Evolutionary conservation across 2,797 vertebrate genomes (phyloP), one percentile per base, ranked within the genome.

Genomic region (Pagetopsis macropterus): DNA sequence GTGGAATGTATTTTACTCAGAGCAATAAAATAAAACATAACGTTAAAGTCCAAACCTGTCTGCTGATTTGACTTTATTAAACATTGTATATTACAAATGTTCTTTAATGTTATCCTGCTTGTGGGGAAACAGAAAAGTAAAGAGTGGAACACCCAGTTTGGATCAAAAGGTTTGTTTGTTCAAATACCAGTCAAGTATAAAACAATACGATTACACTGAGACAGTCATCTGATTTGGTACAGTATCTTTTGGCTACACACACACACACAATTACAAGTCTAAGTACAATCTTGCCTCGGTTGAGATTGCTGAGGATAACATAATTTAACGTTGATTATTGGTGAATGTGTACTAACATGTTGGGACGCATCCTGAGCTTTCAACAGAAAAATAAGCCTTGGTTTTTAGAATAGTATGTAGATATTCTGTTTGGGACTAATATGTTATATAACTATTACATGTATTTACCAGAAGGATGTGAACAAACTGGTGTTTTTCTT

Each of bases 1-100:
- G 82, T 92, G 63, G 90, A 75, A 85, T 89, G 84, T 89, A 86
- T 92, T 92, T 84, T 85, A 89, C 86, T 76, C 81, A 60, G 83
- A 93, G 87, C 86, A 89, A 84, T 87, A 87, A 84, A 94, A 92
- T 93, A 92, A 93, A 94, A 84, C 63, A 58, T 82, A 66, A 89
- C 62, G 60, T 17, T 59, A 60, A 84, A 72, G 46, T 77, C 48
- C 64, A 58, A 19, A 46, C 44, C 1, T 52, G 27, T 54, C 60
- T 65, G n/a, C 9, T 61, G 16, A 50, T 70, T 19, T 27, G 9
- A 40, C 54, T 17, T 23, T 14, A 46, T 64, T 15, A 14, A 57
- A 51, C 1, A 44, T 0, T n/a, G 17, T 52, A 3, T 37, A 57
- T 72, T 5, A 16, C 15, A 49, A 15, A 17, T 43, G 37, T 10